phyloP scores from a whole-genome alignment of 2,888 invertebrate species.

The Tetranychus truncatus region DNA sequence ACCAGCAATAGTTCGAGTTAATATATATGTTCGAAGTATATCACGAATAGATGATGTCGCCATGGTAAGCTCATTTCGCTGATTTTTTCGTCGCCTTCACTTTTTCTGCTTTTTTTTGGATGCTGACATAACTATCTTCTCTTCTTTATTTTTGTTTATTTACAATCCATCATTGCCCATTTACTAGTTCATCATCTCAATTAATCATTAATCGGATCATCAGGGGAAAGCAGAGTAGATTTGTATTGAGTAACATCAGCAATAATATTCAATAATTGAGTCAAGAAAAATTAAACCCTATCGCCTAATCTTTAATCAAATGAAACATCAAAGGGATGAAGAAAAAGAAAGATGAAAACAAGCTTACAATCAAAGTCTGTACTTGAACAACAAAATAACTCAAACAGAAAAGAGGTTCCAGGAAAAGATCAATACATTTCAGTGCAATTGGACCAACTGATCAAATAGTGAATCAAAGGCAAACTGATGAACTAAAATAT shows the following conservation, averaged over 20 bases:
- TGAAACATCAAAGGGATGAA: background rate
- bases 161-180: background rate
- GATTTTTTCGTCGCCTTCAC: background rate
- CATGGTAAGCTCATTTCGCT: conserved; percentile 64
- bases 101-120: background rate
- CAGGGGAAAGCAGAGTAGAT: background rate
- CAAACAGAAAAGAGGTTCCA: too few species aligned
- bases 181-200: background rate
- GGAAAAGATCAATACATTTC: too few species aligned
- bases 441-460: too few species aligned
- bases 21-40: conserved; percentile 93
- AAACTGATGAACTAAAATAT: too few species aligned
- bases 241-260: background rate
- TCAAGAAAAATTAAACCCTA: background rate
- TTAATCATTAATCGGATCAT: background rate
- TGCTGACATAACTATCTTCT: background rate
- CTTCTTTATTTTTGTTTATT: background rate
- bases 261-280: background rate
- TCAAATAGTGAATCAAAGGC: too few species aligned
- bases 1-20: conserved; percentile 87
- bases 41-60: conserved; percentile 96
- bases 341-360: background rate
- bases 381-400: too few species aligned
- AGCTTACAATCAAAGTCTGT: too few species aligned
- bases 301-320: background rate